Evolutionary conservation across 2,113 vertebrate species (phyloP).

Genomic region (Fulmarus glacialis): DNA sequence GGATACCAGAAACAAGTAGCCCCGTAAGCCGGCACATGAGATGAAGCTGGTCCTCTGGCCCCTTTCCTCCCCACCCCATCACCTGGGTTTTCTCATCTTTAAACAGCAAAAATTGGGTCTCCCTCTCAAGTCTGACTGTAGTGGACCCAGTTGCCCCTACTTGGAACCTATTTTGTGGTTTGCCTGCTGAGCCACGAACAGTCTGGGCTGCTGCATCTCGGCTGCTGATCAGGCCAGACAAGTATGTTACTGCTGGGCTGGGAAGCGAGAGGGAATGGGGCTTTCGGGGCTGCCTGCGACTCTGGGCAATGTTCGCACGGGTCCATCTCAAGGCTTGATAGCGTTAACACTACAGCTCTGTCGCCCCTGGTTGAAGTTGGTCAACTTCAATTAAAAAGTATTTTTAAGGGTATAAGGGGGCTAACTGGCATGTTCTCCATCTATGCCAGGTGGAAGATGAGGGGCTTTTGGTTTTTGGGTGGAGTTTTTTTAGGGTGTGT

Average conservation of each 20-base stretch:
- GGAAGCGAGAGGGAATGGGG: neutral
- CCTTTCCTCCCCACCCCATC: neutral
- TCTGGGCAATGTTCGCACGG: neutral
- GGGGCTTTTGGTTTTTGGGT: neutral
- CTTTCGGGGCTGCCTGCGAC: accelerated
- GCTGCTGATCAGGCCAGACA: neutral
- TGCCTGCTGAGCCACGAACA: neutral
- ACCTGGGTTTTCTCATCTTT: neutral
- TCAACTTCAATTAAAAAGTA: neutral
- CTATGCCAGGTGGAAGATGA: neutral
- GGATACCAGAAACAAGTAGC: neutral
- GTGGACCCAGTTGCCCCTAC: neutral
- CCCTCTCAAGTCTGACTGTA: accelerated
- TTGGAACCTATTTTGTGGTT: neutral
- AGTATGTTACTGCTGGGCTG: neutral
- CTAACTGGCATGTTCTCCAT: neutral
- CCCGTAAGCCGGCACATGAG: accelerated
- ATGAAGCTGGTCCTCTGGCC: neutral
- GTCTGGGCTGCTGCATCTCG: neutral
- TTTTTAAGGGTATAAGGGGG: neutral
- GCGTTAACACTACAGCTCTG: neutral
- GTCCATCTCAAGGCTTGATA: neutral
- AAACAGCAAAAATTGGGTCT: neutral
- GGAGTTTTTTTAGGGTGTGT: no score
- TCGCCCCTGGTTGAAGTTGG: neutral